Evolutionary conservation across 2,888 invertebrate species (phyloP).

Genomic region (Unio pictorum): DNA sequence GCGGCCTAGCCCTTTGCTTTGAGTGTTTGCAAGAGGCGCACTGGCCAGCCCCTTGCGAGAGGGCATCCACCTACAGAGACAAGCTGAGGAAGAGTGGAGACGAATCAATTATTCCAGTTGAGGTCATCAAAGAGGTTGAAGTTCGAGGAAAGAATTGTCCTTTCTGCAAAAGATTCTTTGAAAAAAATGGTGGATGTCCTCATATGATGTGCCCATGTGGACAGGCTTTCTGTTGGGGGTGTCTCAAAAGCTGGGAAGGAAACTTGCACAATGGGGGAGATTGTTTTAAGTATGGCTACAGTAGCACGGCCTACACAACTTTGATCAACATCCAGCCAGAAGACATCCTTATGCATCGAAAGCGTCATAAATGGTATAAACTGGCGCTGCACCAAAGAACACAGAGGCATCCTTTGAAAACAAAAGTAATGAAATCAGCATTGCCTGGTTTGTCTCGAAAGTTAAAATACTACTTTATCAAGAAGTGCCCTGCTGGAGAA

Average conservation of each 20-base stretch:
- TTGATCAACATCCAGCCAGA: conserved; percentile 3
- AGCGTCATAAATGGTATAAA: conserved; percentile 20
- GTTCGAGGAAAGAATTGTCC: conserved; percentile 48
- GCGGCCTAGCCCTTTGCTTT: conserved; percentile 43
- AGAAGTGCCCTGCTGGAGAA: conserved; percentile 7
- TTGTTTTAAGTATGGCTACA: conserved; percentile 11
- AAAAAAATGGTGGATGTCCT: conserved; percentile 47
- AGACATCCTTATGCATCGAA: not conserved
- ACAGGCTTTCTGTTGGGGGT: conserved; percentile 47
- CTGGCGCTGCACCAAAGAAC: conserved; percentile 23
- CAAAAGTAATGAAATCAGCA: conserved; percentile 11
- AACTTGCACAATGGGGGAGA: conserved; percentile 2
- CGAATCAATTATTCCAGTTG: conserved; percentile 14
- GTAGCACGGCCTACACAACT: conserved; percentile 8
- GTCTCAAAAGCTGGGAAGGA: conserved; percentile 22
- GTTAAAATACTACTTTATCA: conserved; percentile 12
- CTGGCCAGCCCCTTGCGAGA: conserved; percentile 49
- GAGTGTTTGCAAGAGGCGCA: conserved; percentile 43
- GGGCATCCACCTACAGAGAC: conserved; percentile 21
- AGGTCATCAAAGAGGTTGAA: conserved; percentile 6
- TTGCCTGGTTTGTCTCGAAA: conserved; percentile 13
- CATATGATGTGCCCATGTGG: conserved; percentile 43
- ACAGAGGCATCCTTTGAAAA: conserved; percentile 18
- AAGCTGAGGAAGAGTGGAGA: conserved; percentile 30
- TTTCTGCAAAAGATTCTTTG: conserved; percentile 40